These are phyloP conservation scores for Caracal caracal DNA, from an alignment of 2,113 vertebrate species.

Conservation along the genomic window DNA sequence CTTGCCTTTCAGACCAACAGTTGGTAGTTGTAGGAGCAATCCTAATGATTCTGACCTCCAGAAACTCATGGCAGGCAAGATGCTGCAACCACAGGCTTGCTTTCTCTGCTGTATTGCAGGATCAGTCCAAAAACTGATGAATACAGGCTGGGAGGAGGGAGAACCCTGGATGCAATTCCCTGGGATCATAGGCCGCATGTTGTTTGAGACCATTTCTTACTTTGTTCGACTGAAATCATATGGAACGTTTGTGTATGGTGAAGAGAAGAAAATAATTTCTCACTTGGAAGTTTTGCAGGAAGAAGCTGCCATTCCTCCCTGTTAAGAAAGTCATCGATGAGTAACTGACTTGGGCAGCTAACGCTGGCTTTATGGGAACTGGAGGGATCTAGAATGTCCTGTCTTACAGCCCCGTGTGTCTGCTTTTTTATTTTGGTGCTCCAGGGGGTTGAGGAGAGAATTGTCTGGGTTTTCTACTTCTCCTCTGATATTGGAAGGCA, in stretches of 20 bases:
- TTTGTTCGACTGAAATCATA: not conserved
- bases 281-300: not conserved
- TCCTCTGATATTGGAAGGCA: not conserved
- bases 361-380: not conserved
- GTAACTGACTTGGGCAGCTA: not conserved
- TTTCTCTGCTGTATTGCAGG: not conserved
- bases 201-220: constrained; percentile 6
- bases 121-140: not conserved
- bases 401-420: not conserved
- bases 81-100: not conserved
- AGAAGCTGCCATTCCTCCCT: not conserved
- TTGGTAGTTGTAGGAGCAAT: not conserved
- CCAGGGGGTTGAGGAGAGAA: not conserved
- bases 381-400: not conserved
- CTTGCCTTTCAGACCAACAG: not conserved
- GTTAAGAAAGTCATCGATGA: not conserved
- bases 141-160: not conserved
- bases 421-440: not conserved
- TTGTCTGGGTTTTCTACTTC: not conserved
- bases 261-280: not conserved
- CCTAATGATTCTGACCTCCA: not conserved
- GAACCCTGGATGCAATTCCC: not conserved
- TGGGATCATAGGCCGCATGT: not conserved
- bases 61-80: not conserved
- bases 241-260: not conserved